phyloP scores from a whole-genome alignment of 1,140 invertebrate species.

The Bombus superbus region DNA sequence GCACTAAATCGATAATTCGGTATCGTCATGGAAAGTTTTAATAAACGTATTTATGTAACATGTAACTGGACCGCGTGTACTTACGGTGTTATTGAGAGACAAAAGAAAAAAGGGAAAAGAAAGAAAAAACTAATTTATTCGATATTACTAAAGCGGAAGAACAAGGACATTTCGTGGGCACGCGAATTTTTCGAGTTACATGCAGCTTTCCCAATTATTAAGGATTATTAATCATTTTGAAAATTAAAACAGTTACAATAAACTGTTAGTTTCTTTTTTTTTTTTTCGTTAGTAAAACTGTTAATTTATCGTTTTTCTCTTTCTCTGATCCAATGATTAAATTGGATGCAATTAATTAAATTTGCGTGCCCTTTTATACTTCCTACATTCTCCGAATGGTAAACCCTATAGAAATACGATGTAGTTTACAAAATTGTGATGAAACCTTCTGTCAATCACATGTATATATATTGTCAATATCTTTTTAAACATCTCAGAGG shows the following conservation, averaged over 20 bases:
- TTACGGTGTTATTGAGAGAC: conserved; percentile 21
- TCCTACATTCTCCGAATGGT: conserved; percentile 30
- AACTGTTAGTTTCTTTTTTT: neutral
- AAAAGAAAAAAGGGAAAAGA: neutral
- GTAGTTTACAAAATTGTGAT: conserved; percentile 55
- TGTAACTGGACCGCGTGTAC: conserved; percentile 15
- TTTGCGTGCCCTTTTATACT: neutral
- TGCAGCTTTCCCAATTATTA: neutral
- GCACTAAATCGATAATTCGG: conserved; percentile 39
- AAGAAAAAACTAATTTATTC: conserved; percentile 10
- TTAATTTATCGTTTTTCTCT: neutral
- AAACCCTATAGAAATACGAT: conserved; percentile 51
- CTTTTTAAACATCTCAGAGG: conserved; percentile 51
- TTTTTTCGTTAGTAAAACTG: neutral
- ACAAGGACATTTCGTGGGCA: neutral
- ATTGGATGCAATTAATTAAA: neutral
- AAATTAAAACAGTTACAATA: neutral
- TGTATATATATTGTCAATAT: conserved; percentile 58
- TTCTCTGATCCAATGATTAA: too few relatives aligned
- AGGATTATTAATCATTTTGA: neutral
- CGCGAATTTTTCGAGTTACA: neutral
- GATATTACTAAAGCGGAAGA: conserved; percentile 34
- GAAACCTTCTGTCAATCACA: conserved; percentile 50
- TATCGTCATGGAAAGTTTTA: conserved; percentile 35
- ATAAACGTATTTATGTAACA: conserved; percentile 22